Percentiles rank a stretch among this genome's conserved stretches.
Conservation (phyloP, 2,888 invertebrate species). For the Sarcophaga rosellei region DNA sequence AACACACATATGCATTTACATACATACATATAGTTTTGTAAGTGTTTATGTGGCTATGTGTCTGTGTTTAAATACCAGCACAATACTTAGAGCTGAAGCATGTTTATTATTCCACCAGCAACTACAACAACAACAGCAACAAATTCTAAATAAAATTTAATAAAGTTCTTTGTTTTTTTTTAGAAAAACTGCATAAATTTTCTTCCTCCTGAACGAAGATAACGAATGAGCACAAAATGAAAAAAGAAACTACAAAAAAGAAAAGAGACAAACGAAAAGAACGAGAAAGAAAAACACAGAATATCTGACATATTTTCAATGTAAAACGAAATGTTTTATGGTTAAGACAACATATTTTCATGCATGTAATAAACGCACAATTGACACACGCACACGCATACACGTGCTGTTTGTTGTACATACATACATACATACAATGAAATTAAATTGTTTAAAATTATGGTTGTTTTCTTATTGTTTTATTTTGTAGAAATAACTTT, state of each 20-base stretch:
- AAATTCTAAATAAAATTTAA: slow-evolving; percentile 61
- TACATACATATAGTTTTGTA: not conserved
- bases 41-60: slow-evolving; percentile 7
- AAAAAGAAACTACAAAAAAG: too few relatives aligned
- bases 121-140: not conserved
- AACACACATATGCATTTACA: not conserved
- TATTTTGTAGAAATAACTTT: too few relatives aligned
- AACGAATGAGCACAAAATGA: too few relatives aligned
- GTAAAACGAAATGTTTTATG: slow-evolving; percentile 68
- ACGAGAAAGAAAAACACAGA: slow-evolving; percentile 2
- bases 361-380: not conserved
- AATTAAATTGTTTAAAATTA: too few relatives aligned
- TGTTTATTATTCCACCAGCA: too few relatives aligned
- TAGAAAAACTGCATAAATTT: slow-evolving; percentile 63
- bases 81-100: too few relatives aligned
- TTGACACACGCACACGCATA: not conserved
- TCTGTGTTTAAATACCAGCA: slow-evolving; percentile 7
- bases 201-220: not conserved
- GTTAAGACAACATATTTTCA: slow-evolving; percentile 57
- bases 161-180: slow-evolving; percentile 61
- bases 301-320: slow-evolving; percentile 63
- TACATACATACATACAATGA: not conserved
- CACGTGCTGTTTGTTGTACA: too few relatives aligned
- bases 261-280: not conserved
- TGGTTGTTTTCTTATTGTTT: too few relatives aligned